phyloP scores from a whole-genome alignment of 2,113 vertebrate species.

The Paradoxurus hermaphroditus region DNA sequence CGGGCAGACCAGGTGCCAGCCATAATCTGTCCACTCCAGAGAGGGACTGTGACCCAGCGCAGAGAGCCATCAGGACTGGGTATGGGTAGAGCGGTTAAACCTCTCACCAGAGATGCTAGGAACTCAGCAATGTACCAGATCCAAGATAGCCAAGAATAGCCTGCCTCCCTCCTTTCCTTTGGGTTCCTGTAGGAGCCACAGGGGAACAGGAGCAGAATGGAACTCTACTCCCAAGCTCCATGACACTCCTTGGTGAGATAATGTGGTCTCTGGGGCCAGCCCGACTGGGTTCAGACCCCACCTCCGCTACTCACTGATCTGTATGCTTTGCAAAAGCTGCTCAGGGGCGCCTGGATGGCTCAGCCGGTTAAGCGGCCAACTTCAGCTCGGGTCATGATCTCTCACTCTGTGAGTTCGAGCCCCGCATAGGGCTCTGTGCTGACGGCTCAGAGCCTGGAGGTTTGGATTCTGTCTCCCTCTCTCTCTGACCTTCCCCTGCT shows the following conservation, averaged over 20 bases:
- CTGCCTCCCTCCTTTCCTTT: background rate
- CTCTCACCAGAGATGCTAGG: background rate
- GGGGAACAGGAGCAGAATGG: background rate
- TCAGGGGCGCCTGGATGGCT: no score
- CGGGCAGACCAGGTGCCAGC: background rate
- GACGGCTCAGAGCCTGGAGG: no score
- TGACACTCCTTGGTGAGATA: background rate
- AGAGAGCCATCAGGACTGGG: background rate
- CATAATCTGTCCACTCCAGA: background rate
- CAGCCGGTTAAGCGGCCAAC: no score
- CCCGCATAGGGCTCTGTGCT: no score
- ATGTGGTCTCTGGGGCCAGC: accelerated
- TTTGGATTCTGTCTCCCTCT: no score
- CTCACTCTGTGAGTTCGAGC: no score
- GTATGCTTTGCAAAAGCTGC: background rate
- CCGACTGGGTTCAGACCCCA: background rate
- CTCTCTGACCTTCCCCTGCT: no score
- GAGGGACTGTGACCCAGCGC: background rate
- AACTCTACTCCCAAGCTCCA: background rate
- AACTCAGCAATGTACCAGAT: background rate
- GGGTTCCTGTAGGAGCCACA: no score
- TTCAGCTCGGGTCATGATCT: no score
- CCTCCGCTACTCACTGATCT: background rate
- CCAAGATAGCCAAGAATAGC: background rate
- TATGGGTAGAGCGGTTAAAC: background rate